Conservation (phyloP, 2,888 invertebrate genomes). For the Lasioglossum lativentre region DNA sequence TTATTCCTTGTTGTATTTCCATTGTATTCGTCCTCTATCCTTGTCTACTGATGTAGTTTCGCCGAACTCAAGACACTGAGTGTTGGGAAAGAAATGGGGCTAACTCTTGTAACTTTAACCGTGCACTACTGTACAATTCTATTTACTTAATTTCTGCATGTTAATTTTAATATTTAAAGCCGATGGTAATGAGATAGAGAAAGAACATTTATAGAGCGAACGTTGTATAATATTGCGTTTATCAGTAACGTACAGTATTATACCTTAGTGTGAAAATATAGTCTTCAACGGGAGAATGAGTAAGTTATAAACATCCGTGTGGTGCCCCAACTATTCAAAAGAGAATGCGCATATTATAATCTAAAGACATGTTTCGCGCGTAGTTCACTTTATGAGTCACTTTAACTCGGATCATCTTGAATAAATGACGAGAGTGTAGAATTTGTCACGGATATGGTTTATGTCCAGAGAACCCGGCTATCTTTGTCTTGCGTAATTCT, state of each 20-base stretch:
- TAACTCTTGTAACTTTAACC: background rate
- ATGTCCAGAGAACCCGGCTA: background rate
- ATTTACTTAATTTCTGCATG: background rate
- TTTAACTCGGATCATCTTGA: background rate
- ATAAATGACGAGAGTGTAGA: background rate
- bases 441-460: background rate
- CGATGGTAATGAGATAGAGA: background rate
- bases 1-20: too few species aligned
- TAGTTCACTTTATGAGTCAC: background rate
- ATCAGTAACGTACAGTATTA: background rate
- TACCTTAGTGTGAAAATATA: background rate
- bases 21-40: background rate
- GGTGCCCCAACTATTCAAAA: background rate
- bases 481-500: slow-evolving; percentile 16
- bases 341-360: background rate
- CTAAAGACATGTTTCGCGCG: background rate
- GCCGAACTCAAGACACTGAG: background rate
- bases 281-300: background rate
- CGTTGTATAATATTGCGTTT: too few species aligned
- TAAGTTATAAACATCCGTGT: background rate
- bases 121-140: background rate
- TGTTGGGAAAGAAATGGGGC: background rate
- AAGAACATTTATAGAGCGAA: too few species aligned
- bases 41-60: background rate
- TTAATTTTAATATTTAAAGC: background rate